These are phyloP conservation scores for Probaryconus sp. DNA, from an alignment of 1,140 invertebrate species.

Conservation along the genomic window DNA sequence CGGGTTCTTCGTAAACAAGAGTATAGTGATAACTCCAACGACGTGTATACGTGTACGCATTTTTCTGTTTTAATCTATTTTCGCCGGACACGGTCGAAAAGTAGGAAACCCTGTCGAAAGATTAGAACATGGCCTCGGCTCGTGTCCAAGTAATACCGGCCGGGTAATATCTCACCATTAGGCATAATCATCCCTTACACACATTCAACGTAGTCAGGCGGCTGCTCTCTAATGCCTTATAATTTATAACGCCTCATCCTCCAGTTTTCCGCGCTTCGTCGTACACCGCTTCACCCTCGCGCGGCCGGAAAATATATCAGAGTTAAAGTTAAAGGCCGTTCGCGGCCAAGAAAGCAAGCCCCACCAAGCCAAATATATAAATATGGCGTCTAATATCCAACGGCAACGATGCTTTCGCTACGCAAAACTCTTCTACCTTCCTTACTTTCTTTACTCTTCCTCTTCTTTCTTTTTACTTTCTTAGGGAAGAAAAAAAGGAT, in stretches of 20 bases:
- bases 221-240: constrained; percentile 70
- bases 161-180: constrained; percentile 79
- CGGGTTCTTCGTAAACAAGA: neutral
- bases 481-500: constrained; percentile 16
- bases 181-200: constrained; percentile 78
- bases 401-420: constrained; percentile 38
- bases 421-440: no score
- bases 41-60: constrained; percentile 7
- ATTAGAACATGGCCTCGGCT: constrained; percentile 76
- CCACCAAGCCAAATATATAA: constrained; percentile 71
- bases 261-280: constrained; percentile 42
- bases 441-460: no score
- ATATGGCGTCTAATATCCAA: constrained; percentile 72
- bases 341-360: constrained; percentile 67
- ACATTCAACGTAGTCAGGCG: constrained; percentile 69
- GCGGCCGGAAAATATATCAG: constrained; percentile 74
- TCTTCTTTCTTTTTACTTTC: constrained; percentile 23
- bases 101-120: constrained; percentile 78
- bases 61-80: constrained; percentile 46
- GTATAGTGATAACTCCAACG: constrained; percentile 2
- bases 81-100: constrained; percentile 64
- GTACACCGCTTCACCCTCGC: constrained; percentile 45
- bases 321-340: constrained; percentile 73
- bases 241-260: constrained; percentile 72
- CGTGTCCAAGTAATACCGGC: constrained; percentile 77